These are phyloP conservation scores for Sanderia malayensis DNA, from an alignment of 30 jellyfish, hydroid and myxozoan species.

Conservation along the genomic window DNA sequence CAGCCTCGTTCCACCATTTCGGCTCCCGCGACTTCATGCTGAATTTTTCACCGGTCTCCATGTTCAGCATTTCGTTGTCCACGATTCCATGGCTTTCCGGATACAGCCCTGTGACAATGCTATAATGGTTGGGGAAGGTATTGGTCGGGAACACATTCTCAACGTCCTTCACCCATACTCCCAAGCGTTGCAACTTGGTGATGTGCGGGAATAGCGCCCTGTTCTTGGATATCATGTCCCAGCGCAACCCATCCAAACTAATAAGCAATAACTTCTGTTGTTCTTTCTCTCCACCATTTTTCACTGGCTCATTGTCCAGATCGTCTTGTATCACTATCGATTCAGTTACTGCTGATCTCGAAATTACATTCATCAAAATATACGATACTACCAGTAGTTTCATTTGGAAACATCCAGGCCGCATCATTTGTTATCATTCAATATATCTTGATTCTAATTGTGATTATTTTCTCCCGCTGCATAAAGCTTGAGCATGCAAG, in stretches of 20 bases:
- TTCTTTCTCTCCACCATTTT: too few relatives aligned
- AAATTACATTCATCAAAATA: too few relatives aligned
- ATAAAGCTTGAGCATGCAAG: too few relatives aligned
- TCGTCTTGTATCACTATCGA: too few relatives aligned
- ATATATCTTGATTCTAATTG: too few relatives aligned
- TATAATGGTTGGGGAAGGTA: constrained; percentile 79
- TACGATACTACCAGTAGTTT: too few relatives aligned
- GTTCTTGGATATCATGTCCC: constrained; percentile 60
- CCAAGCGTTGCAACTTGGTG: constrained; percentile 33
- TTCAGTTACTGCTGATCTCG: too few relatives aligned
- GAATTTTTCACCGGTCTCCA: constrained; percentile 19
- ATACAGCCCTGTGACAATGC: constrained; percentile 84
- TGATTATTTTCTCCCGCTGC: too few relatives aligned
- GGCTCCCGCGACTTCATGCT: constrained; percentile 42
- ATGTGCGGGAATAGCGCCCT: constrained; percentile 28
- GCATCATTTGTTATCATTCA: too few relatives aligned
- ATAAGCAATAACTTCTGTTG: constrained; percentile 66
- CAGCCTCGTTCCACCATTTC: constrained; percentile 87
- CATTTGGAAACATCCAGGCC: too few relatives aligned
- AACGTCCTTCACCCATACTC: constrained; percentile 65
- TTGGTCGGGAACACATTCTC: constrained; percentile 81
- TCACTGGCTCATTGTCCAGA: too few relatives aligned
- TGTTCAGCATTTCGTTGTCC: constrained; percentile 70
- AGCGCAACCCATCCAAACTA: constrained; percentile 87
- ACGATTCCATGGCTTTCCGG: constrained; percentile 88